Evolutionary conservation across 2,797 vertebrate species (phyloP).

Genomic region (Anomalospiza imberbis): DNA sequence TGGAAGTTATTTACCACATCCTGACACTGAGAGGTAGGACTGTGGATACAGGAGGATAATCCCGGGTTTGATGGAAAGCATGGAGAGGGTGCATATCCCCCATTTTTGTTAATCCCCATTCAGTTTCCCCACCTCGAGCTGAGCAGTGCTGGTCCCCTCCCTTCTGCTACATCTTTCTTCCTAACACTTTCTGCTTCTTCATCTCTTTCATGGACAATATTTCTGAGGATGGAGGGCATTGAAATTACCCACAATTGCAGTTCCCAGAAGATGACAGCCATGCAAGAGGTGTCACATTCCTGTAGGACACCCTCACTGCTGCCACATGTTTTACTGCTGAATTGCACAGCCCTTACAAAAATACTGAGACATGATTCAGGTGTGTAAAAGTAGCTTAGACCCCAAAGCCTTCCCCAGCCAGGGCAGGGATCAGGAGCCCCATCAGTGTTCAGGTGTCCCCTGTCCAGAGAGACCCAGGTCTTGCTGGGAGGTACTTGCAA

Average conservation of each 20-base stretch:
- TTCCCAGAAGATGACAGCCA: neutral
- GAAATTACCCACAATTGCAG: neutral
- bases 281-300: neutral
- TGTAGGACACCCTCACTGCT: neutral
- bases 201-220: neutral
- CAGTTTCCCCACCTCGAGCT: neutral
- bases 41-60: neutral
- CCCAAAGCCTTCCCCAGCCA: neutral
- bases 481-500: neutral
- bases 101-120: neutral
- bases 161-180: neutral
- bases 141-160: neutral
- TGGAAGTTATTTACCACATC: neutral
- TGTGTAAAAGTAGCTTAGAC: neutral
- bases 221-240: neutral
- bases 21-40: neutral
- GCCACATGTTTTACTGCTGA: accelerated
- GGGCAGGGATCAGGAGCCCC: neutral
- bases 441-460: neutral
- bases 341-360: neutral
- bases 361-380: neutral
- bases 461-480: neutral
- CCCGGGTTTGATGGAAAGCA: neutral
- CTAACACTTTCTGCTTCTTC: neutral
- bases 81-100: accelerated